Evolutionary conservation across 2,797 vertebrate species (phyloP), one percentile per base, ranked within the genome.

Genomic region (Phoxinus dragarum): DNA sequence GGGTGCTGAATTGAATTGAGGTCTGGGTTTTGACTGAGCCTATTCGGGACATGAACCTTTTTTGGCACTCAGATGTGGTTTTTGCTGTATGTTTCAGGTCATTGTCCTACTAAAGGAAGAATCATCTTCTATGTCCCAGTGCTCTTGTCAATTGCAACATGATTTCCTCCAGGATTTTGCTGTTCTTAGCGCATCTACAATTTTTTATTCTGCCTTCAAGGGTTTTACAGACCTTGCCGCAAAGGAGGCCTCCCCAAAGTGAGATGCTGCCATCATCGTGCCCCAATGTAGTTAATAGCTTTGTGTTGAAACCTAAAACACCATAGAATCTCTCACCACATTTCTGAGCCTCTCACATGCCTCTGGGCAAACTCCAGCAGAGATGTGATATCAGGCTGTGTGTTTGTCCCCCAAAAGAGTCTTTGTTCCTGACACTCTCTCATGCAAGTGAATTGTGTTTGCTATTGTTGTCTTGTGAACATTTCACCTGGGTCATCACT

Each of bases 281-380:
- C 27, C 36, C 61, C 74, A 67, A 7, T 68, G 64, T 78, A 84
- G 67, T 59, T 84, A 79, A 84, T 79, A 61, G 66, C 66, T 79
- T 79, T 61, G 40, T 79, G 83, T 61, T 84, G 75, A 78, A 69
- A 78, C 67, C 52, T 61, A 47, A 84, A 84, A 84, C 83, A 27
- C 75, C 38, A 47, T 10, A 9, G 38, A 78, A 79, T 79, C 9
- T 69, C 40, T 44, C 21, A 27, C 14, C 27, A 36, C 66, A 47
- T 71, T 47, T 71, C 40, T 71, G 19, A 79, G 83, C 27, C 7
- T 72, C 80, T 59, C 52, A 31, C 52, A 59, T 59, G 80, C 49
- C 80, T 79, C 27, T 47, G 83, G 52, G 67, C 80, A 81, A 81
- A 54, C 49, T 69, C 49, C 23, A 71, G 67, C 23, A 42, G 47